Evolutionary conservation across 1,140 invertebrate species (phyloP).

Genomic region (Cydia splendana): DNA sequence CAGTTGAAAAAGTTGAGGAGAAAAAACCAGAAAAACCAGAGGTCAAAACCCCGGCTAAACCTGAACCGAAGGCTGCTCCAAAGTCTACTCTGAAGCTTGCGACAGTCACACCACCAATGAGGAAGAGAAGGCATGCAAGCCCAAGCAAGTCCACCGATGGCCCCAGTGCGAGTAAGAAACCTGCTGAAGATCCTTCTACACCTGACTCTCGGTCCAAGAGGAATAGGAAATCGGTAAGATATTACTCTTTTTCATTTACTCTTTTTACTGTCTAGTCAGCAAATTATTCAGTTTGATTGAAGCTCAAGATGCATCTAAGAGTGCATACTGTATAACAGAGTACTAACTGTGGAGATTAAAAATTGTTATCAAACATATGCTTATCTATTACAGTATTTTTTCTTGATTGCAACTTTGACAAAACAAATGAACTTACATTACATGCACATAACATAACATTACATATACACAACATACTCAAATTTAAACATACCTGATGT

Average conservation of each 20-base stretch:
- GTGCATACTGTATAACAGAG: too few species aligned
- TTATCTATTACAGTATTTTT: too few species aligned
- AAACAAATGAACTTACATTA: too few species aligned
- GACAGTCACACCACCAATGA: conserved; percentile 78
- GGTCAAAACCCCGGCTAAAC: conserved; percentile 51
- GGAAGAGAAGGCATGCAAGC: conserved; percentile 75
- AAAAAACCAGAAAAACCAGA: conserved; percentile 52
- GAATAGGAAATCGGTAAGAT: conserved; percentile 72
- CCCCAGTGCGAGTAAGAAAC: conserved; percentile 63
- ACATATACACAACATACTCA: too few species aligned
- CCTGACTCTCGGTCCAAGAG: conserved; percentile 73
- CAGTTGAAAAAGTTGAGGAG: conserved; percentile 59
- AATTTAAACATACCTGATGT: too few species aligned
- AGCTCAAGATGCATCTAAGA: not conserved
- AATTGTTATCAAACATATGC: too few species aligned
- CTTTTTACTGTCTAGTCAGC: not conserved
- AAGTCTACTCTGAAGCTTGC: conserved; percentile 79
- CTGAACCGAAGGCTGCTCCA: conserved; percentile 62
- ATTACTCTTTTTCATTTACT: not conserved
- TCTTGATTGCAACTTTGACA: too few species aligned
- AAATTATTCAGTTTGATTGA: not conserved
- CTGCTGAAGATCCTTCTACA: conserved; percentile 53
- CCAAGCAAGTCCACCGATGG: conserved; percentile 62
- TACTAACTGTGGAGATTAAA: too few species aligned
- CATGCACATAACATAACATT: too few species aligned